Evolutionary conservation across 2,888 invertebrate species (phyloP).

Genomic region (Hipparchia sbordonii): DNA sequence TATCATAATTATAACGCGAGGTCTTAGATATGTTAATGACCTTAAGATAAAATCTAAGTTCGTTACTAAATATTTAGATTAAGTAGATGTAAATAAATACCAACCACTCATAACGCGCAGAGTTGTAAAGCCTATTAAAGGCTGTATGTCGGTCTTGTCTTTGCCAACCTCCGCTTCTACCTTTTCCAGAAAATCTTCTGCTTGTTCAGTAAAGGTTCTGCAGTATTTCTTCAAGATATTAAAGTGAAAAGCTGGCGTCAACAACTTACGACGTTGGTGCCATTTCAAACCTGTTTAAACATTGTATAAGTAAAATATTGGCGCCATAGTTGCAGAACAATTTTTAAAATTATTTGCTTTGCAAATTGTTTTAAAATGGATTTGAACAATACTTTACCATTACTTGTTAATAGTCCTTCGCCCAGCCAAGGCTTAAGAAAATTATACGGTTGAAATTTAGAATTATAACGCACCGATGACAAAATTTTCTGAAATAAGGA

Average conservation of each 20-base stretch:
- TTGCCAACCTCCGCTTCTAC: constrained; percentile 40
- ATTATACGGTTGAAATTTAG: constrained; percentile 61
- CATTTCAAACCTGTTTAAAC: constrained; percentile 51
- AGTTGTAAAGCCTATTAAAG: constrained; percentile 65
- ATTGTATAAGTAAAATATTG: background rate
- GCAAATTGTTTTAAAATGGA: background rate
- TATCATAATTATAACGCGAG: too few relatives aligned
- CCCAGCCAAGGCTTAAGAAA: constrained; percentile 55
- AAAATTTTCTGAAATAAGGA: constrained; percentile 26
- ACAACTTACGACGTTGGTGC: constrained; percentile 66
- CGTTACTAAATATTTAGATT: too few relatives aligned
- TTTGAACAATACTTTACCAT: constrained; percentile 50
- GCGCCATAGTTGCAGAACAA: too few relatives aligned
- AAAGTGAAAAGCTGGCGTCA: constrained; percentile 75
- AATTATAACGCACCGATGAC: constrained; percentile 28
- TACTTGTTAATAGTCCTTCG: constrained; percentile 59
- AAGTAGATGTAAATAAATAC: constrained; percentile 4
- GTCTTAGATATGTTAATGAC: too few relatives aligned
- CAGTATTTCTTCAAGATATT: constrained; percentile 65
- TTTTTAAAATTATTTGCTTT: too few relatives aligned
- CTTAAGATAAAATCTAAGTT: too few relatives aligned
- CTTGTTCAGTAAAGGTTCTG: constrained; percentile 58
- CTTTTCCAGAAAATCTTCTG: constrained; percentile 50
- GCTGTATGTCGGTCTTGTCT: constrained; percentile 62
- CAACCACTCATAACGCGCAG: constrained; percentile 52